Evolutionary conservation across 2,113 vertebrate genomes (phyloP), one percentile per base, ranked within the genome.

Genomic region (Perognathus longimembris): DNA sequence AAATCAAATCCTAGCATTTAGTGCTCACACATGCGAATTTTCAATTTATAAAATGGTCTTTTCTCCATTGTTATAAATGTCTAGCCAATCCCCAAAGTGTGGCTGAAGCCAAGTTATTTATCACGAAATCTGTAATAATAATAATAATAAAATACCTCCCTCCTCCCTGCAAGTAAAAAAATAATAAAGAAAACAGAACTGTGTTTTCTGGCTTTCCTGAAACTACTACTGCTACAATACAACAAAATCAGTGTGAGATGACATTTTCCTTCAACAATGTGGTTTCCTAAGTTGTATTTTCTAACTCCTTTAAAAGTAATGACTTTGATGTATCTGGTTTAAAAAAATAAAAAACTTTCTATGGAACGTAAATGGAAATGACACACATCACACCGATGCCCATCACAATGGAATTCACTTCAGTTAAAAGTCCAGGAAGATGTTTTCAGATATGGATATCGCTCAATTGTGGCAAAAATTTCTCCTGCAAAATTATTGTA

Each of bases 41-140:
- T 92, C 95, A 89, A 76, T 96, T 95, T 96, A 92, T 85, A 91
- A 96, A 94, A 95, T 87, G 83, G 83, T 89, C 36, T 94, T 88
- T 54, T 90, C 88, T 92, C 89, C 92, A 79, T 96, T 95, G 87
- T 96, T 95, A 94, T 94, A 95, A 54, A 81, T 93, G 89, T 86
- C 95, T 96, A 86, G 77, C 63, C 91, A 93, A 87, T 54, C 90
- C 94, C 66, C 76, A 91, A 96, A 90, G 70, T 54, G 42, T 77
- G 81, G 36, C 89, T 85, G 76, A 95, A 94, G 90, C 79, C 81
- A 87, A 94, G 92, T 89, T 96, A 90, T 94, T 96, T 94, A 90
- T 93, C 92, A 95, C 89, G 95, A 92, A 97, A 71, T 94, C 70
- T 77, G 64, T 79, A 93, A 95, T 84, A 91, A 92, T 54, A 18